Evolutionary conservation across 2,113 vertebrate species (phyloP).

Genomic region (Sebastes schlegelii): DNA sequence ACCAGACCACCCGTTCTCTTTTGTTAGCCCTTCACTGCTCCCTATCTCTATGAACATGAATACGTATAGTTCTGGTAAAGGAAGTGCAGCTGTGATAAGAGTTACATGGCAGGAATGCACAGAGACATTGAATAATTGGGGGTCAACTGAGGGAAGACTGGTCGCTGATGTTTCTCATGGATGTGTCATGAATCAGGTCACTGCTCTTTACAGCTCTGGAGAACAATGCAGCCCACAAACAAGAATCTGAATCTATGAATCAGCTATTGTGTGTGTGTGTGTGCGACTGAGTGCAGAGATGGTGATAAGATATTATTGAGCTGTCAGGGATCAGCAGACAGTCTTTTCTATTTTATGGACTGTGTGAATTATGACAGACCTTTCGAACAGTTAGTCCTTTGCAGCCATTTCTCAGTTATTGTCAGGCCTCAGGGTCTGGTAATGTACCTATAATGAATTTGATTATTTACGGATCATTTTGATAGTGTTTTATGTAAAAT

Average conservation of each 20-base stretch:
- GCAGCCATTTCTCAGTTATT: conserved; percentile 1
- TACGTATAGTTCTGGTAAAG: conserved; percentile 38
- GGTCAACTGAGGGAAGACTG: conserved; percentile 53
- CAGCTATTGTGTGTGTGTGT: conserved; percentile 28
- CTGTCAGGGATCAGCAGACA: conserved; percentile 74
- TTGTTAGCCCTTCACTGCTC: conserved; percentile 16
- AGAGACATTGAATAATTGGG: conserved; percentile 40
- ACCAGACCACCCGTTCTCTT: conserved; percentile 23
- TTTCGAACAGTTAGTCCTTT: conserved; percentile 7
- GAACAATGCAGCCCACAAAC: conserved; percentile 23
- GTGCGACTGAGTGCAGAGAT: conserved; percentile 10
- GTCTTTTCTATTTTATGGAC: conserved; percentile 31
- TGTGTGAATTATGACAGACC: conserved; percentile 25
- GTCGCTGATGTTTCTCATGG: conserved; percentile 48
- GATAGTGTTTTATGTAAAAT: not conserved
- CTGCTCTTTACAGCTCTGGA: conserved; percentile 7
- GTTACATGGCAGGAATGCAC: conserved; percentile 24
- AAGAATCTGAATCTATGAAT: conserved; percentile 15
- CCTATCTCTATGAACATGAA: conserved; percentile 33
- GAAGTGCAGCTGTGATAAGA: conserved; percentile 57
- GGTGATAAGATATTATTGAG: conserved; percentile 74
- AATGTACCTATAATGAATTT: not conserved
- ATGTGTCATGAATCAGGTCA: conserved; percentile 23
- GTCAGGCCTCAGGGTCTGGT: not conserved
- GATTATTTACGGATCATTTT: conserved; percentile 21